phyloP scores from a whole-genome alignment of 2,888 invertebrate species.

The Drosophila sordidula region DNA sequence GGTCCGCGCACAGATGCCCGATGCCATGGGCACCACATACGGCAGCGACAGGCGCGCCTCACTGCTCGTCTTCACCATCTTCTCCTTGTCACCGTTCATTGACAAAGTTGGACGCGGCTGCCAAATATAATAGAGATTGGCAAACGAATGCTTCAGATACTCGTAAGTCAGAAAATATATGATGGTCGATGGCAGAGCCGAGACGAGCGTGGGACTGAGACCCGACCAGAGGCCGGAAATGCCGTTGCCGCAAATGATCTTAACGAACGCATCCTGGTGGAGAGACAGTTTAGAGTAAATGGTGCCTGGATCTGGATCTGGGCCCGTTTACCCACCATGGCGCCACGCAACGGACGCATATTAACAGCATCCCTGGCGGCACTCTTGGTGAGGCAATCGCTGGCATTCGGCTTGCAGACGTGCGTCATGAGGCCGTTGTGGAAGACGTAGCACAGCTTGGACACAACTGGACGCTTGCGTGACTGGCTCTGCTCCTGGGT shows the following conservation, averaged over 20 bases:
- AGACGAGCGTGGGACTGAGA: constrained; percentile 95
- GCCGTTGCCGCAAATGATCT: constrained; percentile 95
- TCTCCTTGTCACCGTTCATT: neutral
- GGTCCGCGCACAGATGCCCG: constrained; percentile 93
- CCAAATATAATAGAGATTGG: constrained; percentile 61
- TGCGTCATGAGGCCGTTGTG: constrained; percentile 99
- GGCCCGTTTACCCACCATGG: constrained; percentile 86
- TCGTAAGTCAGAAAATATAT: constrained; percentile 98
- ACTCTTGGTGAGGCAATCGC: constrained; percentile 57
- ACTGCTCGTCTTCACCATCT: neutral
- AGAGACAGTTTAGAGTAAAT: neutral
- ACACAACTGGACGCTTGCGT: constrained; percentile 89
- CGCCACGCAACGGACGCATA: constrained; percentile 87
- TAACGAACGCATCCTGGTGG: constrained; percentile 95
- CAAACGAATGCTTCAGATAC: constrained; percentile 90
- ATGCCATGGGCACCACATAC: constrained; percentile 87
- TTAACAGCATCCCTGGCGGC: constrained; percentile 33
- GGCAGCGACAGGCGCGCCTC: constrained; percentile 22
- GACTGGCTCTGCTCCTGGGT: constrained; percentile 88
- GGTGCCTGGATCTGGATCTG: too few relatives aligned
- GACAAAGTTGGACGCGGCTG: neutral
- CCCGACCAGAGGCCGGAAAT: constrained; percentile 97
- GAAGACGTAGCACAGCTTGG: constrained; percentile 95
- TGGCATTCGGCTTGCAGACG: constrained; percentile 90
- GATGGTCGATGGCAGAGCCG: constrained; percentile 97